These are phyloP conservation scores for Eudiplozoon nipponicum DNA, from an alignment of 2,888 invertebrate genomes.

Conservation along the genomic window DNA sequence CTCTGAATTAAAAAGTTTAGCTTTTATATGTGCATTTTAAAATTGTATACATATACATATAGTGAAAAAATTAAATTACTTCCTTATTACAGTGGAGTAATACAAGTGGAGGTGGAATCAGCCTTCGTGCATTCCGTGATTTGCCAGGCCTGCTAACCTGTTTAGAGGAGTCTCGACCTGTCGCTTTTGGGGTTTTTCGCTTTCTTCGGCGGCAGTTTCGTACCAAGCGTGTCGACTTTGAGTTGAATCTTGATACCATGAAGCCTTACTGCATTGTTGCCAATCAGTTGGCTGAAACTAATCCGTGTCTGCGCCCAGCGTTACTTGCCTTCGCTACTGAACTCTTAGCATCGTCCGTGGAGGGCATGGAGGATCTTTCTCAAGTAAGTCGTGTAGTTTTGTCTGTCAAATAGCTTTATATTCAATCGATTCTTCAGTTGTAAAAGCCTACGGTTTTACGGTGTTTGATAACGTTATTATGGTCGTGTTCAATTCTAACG, in stretches of 20 bases:
- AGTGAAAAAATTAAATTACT: neutral
- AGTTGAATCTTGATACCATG: constrained; percentile 13
- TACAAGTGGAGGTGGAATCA: constrained; percentile 9
- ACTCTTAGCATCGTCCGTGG: constrained; percentile 4
- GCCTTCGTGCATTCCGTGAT: constrained; percentile 12
- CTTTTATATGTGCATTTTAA: neutral
- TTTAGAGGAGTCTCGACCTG: neutral
- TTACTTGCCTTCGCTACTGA: constrained; percentile 8
- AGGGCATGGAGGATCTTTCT: constrained; percentile 12
- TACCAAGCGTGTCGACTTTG: constrained; percentile 9
- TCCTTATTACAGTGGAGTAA: constrained; percentile 10
- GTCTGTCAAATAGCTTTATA: too few species aligned
- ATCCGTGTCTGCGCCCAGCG: constrained; percentile 3
- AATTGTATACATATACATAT: neutral
- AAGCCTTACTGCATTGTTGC: constrained; percentile 12
- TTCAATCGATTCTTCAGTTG: too few species aligned
- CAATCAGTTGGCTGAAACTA: constrained; percentile 11
- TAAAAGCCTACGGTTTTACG: too few species aligned
- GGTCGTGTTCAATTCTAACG: too few species aligned
- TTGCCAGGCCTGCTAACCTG: constrained; percentile 6
- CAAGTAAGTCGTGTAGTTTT: constrained; percentile 9
- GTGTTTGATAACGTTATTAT: too few species aligned
- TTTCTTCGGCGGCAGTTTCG: constrained; percentile 6
- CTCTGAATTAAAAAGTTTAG: neutral
- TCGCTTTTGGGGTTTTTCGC: constrained; percentile 11